Base-by-base conservation (phyloP, 2,888 invertebrate genomes). In the Chalcosyrphus nemorum region DNA sequence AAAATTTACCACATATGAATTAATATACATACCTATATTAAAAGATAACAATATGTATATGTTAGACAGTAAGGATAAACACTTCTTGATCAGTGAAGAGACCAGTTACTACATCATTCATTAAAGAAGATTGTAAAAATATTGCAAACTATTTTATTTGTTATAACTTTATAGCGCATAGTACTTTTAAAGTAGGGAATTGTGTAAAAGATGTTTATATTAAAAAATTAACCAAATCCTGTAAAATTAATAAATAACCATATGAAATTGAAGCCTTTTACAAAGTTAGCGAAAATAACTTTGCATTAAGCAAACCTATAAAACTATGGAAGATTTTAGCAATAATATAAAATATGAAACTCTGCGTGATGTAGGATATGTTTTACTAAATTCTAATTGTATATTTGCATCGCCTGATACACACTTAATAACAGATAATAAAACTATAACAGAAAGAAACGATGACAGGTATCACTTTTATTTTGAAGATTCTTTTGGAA, bases 1-100 rank as follows among this genome's bases (percentile, higher is more conserved):
- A 5, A 56, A 4, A 56, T 56, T 56, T 17, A 17, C n/a, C 6
- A 35, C 56, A 21, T 38, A 38, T 56, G 38, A 56, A 56, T 38
- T 56, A 2, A 38, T 56, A 21, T 56, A 38, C 4, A 56, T 56
- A 17, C 52, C 52, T 6, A 54, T 54, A 29, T 17, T 54, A 7
- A 54, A 32, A 54, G 52, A 54, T 11, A 32, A 54, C 13, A 29
- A 54, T 2, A 15, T 54, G 13, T 32, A 15, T 5, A 54, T 54
- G 52, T 32, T 54, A 17, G 17, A 29, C 24, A 4, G 29, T 29
- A 15, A 54, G 2, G 52, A 32, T 13, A 54, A 54, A 32, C 29
- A 52, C 27, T 52, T 52, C 13, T 4, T 52, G 15, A 24, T 52
- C 24, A 52, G 27, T 29, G 1, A 13, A 9, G 52, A 13, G 29